These are phyloP conservation scores for Apodemia hepburni DNA, from an alignment of 2,888 invertebrate genomes.

Conservation along the genomic window DNA sequence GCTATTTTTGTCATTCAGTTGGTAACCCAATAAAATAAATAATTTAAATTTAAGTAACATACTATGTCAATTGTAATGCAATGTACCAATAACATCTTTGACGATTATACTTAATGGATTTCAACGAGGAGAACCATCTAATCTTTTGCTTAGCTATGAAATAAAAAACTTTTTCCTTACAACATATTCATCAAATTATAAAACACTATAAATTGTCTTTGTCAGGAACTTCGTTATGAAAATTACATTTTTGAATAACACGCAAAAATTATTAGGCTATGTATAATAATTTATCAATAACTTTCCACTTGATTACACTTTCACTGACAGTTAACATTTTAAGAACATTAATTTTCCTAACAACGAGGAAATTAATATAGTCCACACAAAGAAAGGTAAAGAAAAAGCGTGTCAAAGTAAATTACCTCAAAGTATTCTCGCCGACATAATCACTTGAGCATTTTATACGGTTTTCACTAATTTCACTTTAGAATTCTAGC, in stretches of 20 bases:
- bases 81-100: too few species aligned
- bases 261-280: background rate
- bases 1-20: too few species aligned
- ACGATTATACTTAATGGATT: too few species aligned
- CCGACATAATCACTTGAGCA: slow-evolving; percentile 13
- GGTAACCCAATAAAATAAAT: too few species aligned
- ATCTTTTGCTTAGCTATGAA: too few species aligned
- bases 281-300: background rate
- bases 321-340: background rate
- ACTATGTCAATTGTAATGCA: too few species aligned
- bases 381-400: slow-evolving; percentile 1
- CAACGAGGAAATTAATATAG: slow-evolving; percentile 6
- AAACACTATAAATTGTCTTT: background rate
- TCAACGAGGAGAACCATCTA: too few species aligned
- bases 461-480: slow-evolving; percentile 13
- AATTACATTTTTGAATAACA: background rate
- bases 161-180: too few species aligned
- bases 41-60: too few species aligned
- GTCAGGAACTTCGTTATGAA: background rate
- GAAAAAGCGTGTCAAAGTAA: slow-evolving; percentile 11
- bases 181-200: too few species aligned
- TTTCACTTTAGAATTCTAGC: slow-evolving; percentile 9
- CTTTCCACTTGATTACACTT: slow-evolving; percentile 7
- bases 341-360: slow-evolving; percentile 4
- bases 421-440: slow-evolving; percentile 12